Conservation (phyloP, 2,113 vertebrate species). For the Cynocephalus volans region DNA sequence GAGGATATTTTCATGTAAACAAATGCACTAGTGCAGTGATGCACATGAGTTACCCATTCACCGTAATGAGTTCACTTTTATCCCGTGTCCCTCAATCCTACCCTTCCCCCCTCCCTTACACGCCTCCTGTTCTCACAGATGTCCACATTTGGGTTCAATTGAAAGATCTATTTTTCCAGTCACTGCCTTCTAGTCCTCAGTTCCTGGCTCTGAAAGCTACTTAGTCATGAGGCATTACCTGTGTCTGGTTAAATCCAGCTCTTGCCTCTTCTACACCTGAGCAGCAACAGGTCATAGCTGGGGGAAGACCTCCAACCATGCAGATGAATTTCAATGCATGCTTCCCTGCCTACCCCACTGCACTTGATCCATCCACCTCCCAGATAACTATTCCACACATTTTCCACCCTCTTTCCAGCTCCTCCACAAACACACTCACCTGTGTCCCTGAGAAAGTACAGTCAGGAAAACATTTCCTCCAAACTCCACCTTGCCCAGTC, state of each 20-base stretch:
- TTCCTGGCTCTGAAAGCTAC: neutral
- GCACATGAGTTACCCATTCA: neutral
- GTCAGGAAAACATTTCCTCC: neutral
- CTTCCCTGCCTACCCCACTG: rapidly evolving
- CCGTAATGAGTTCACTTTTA: neutral
- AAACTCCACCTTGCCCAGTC: too few relatives aligned
- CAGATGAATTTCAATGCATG: too few relatives aligned
- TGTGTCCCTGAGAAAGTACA: neutral
- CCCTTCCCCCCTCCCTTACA: rapidly evolving
- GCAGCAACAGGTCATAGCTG: neutral
- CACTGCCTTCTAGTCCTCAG: neutral
- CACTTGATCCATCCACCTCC: rapidly evolving
- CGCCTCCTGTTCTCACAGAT: neutral
- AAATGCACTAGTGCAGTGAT: rapidly evolving
- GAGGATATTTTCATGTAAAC: neutral
- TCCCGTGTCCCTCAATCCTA: too few relatives aligned
- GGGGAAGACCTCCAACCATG: too few relatives aligned
- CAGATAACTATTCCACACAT: rapidly evolving
- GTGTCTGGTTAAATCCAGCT: neutral
- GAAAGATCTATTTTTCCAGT: rapidly evolving
- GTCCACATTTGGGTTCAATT: neutral
- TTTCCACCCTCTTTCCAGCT: neutral
- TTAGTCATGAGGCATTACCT: neutral
- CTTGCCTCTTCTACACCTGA: too few relatives aligned
- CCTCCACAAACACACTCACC: neutral